phyloP scores from a whole-genome alignment of 2,888 invertebrate species.

The Trypoxylon attenuatum region DNA sequence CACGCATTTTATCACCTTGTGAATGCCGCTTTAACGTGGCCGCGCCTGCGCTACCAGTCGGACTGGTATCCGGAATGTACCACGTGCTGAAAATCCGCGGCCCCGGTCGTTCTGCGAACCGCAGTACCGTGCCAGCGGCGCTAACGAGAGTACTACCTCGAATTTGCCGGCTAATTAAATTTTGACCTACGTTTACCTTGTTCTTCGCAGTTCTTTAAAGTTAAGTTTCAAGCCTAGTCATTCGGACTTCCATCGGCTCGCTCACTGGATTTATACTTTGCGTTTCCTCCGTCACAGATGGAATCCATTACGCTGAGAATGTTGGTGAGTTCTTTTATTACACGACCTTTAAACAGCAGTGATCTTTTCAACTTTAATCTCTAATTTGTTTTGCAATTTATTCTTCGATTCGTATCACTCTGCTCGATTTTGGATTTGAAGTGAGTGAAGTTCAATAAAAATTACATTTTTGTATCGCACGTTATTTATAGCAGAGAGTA shows the following conservation, averaged over 20 bases:
- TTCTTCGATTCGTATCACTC: too few species aligned
- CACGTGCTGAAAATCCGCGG: slow-evolving; percentile 53
- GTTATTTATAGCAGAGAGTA: too few species aligned
- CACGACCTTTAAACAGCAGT: not conserved
- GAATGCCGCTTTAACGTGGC: slow-evolving; percentile 28
- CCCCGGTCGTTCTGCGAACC: slow-evolving; percentile 43
- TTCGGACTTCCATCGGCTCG: not conserved
- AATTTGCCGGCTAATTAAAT: not conserved
- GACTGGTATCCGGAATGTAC: slow-evolving; percentile 35
- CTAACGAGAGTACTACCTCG: slow-evolving; percentile 18
- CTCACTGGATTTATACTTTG: too few species aligned
- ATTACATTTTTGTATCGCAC: too few species aligned
- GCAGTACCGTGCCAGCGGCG: slow-evolving; percentile 36
- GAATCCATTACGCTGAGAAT: slow-evolving; percentile 24
- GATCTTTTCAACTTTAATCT: too few species aligned
- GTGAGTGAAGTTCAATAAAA: too few species aligned
- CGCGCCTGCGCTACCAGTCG: slow-evolving; percentile 44
- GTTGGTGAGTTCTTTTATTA: slow-evolving; percentile 27
- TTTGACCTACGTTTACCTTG: not conserved
- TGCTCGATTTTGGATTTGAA: too few species aligned
- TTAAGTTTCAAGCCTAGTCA: not conserved
- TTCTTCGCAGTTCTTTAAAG: not conserved
- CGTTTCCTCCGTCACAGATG: slow-evolving; percentile 9
- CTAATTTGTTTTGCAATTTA: too few species aligned
- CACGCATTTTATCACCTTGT: slow-evolving; percentile 15